Evolutionary conservation across 2,888 invertebrate species (phyloP), one percentile per base, ranked within the genome.

Genomic region (Osmoderma eremita): DNA sequence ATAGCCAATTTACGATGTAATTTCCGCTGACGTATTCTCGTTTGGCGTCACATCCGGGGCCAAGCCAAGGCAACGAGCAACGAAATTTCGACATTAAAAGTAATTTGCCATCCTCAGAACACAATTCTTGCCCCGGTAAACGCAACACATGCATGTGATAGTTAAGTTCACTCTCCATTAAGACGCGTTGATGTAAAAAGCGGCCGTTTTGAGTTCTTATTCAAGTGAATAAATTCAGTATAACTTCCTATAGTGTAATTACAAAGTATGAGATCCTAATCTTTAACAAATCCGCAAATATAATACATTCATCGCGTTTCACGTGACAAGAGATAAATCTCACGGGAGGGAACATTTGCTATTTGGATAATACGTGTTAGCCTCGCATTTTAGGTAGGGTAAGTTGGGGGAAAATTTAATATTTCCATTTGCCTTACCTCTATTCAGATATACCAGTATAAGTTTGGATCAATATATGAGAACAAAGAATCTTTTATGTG

Each of bases 11-110:
- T 36, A 15, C 15, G 36, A 13, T 22, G n/a, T 6, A 30, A 51
- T 53, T 53, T 53, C 53, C 53, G 53, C 36, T 36, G 12, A 10
- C 15, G 36, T 12, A 53, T 53, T 53, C 38, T 53, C 36, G 36
- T 38, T 17, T 6, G 24, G 10, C 10, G 10, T 36, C 36, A 53
- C 17, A 53, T 36, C 38, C 53, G 53, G 36, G 15, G 36, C 22
- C 36, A 17, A 36, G 17, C n/a, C 13, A 50, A 30, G 30, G 22
- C 50, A 50, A 22, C 22, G 13, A 50, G 53, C 30, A 17, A 53
- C 30, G 53, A 53, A 53, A 30, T 53, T n/a, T 15, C 38, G 53
- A 17, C 36, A 53, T 50, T 20, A 22, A 50, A 50, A 10, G 49
- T 22, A 50, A 50, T 50, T 50, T 22, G n/a, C n/a, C 22, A 5